These are phyloP conservation scores for Himalopsyche phryganea DNA, from an alignment of 1,140 invertebrate genomes.

Conservation along the genomic window DNA sequence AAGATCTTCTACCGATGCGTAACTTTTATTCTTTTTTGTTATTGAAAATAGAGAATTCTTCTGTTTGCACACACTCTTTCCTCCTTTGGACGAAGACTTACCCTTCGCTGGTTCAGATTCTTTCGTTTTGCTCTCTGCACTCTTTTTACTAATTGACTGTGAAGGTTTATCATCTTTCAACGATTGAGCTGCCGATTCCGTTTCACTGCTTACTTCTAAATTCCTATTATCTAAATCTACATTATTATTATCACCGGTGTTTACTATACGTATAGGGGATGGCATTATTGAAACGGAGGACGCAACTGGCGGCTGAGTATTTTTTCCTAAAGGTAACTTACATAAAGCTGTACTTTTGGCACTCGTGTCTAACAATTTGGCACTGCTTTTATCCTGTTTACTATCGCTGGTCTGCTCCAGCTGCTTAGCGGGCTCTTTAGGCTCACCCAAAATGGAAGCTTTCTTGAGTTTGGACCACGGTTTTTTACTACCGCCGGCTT, in stretches of 20 bases:
- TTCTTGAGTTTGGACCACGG: constrained; percentile 58
- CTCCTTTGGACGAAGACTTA: not conserved
- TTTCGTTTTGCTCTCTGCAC: not conserved
- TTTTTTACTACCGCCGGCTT: constrained; percentile 43
- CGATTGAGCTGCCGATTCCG: constrained; percentile 2
- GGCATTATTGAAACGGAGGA: constrained; percentile 27
- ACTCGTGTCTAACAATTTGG: constrained; percentile 25
- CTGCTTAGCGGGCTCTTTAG: constrained; percentile 17
- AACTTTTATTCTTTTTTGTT: constrained; percentile 60
- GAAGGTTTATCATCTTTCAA: constrained; percentile 19
- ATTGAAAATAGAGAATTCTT: constrained; percentile 41
- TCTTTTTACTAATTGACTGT: constrained; percentile 29
- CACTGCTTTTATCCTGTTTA: constrained; percentile 16
- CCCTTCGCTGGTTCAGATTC: not conserved
- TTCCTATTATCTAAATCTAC: constrained; percentile 32
- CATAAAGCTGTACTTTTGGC: constrained; percentile 34
- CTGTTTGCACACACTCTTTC: not conserved
- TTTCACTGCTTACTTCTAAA: constrained; percentile 20
- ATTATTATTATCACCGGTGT: constrained; percentile 33
- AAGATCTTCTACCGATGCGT: constrained; percentile 77
- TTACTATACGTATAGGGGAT: constrained; percentile 25
- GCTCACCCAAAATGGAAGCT: constrained; percentile 48
- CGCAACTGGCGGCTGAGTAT: constrained; percentile 21
- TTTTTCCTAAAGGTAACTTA: constrained; percentile 28
- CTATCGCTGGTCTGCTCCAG: constrained; percentile 15